These are phyloP conservation scores for Rhombomys opimus DNA, from an alignment of 2,113 vertebrate genomes.

Conservation along the genomic window DNA sequence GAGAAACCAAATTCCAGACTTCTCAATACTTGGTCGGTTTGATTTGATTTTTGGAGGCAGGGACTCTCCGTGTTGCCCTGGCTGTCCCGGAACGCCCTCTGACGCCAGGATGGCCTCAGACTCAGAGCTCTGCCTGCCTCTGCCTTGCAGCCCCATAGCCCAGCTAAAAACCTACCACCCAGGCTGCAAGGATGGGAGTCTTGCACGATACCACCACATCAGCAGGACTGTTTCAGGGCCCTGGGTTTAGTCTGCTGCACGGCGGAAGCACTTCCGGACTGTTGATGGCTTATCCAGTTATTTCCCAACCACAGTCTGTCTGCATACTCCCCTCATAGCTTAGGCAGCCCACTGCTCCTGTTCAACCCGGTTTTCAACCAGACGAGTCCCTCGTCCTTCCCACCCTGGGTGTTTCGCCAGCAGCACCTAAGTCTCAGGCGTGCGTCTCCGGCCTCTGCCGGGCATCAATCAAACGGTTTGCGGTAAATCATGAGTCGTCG, in stretches of 20 bases:
- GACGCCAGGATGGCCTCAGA: not conserved
- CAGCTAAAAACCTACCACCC: not conserved
- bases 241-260: not conserved
- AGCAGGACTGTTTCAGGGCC: not conserved
- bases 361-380: not conserved
- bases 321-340: not conserved
- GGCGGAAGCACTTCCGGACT: not conserved
- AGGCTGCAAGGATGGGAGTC: not conserved
- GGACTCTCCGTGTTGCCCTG: not conserved
- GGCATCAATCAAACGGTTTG: not conserved
- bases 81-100: too few species aligned
- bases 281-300: not conserved
- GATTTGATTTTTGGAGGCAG: not conserved
- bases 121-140: not conserved
- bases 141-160: not conserved
- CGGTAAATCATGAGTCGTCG: not conserved
- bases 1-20: too few species aligned
- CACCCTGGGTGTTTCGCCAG: not conserved
- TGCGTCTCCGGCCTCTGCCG: not conserved
- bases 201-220: not conserved
- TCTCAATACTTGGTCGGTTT: too few species aligned
- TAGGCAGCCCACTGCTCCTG: slow-evolving; percentile 1
- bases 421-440: not conserved
- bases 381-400: not conserved
- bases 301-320: slow-evolving; percentile 30